A percentile compares a stretch with the other conserved stretches of the same genome.
Conservation (phyloP, 2,113 vertebrate species). For the Odocoileus virginianus region DNA sequence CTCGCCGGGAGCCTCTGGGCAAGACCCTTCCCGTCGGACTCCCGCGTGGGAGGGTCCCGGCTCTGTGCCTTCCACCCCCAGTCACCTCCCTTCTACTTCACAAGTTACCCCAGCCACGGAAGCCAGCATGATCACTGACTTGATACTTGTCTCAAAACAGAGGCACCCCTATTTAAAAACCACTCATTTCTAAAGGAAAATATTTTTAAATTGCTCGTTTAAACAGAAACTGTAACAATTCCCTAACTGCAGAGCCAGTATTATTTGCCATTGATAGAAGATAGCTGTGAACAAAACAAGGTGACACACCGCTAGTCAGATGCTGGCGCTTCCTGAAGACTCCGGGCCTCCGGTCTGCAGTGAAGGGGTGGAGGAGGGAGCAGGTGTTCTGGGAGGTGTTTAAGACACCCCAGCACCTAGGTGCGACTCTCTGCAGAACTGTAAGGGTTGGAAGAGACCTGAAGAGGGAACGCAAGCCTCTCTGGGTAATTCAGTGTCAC, state of each 20-base stretch:
- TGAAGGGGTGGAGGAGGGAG: neutral
- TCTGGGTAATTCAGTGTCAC: fast-evolving
- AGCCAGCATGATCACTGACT: fast-evolving
- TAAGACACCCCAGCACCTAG: too few species aligned
- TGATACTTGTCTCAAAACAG: neutral
- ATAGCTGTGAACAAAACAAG: neutral
- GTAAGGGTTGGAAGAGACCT: too few species aligned
- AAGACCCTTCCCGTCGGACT: neutral
- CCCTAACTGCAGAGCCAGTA: neutral
- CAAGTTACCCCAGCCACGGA: neutral
- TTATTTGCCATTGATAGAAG: neutral
- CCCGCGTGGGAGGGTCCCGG: fast-evolving
- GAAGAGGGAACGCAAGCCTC: neutral
- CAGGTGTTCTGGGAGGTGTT: too few species aligned
- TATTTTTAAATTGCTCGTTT: neutral
- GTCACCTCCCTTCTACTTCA: neutral
- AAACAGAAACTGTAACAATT: neutral
- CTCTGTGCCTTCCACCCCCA: neutral
- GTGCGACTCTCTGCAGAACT: fast-evolving
- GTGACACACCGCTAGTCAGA: neutral
- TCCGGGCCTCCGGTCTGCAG: neutral
- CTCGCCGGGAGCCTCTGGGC: fast-evolving
- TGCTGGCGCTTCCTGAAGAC: neutral
- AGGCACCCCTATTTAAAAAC: neutral
- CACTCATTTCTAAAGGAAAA: neutral